Evolutionary conservation across 1,140 invertebrate species (phyloP).

Genomic region (Tribolium madens): DNA sequence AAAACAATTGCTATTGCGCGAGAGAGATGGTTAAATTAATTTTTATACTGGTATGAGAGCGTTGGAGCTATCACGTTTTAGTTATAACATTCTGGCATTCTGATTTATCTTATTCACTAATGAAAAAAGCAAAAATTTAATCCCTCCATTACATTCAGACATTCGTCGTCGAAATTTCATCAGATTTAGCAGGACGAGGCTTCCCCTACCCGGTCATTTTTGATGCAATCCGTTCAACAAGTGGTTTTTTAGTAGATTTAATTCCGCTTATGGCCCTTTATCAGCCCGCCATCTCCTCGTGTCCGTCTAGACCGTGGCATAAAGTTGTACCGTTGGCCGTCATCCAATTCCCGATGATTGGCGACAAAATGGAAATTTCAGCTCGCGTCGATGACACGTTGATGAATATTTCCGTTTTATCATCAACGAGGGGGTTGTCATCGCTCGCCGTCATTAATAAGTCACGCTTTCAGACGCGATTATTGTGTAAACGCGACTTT

Average conservation of each 20-base stretch:
- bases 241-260: neutral
- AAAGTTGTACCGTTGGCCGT: neutral
- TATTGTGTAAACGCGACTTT: conserved; percentile 7
- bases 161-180: no score
- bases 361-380: neutral
- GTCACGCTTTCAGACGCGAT: neutral
- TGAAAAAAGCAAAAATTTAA: no score
- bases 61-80: no score
- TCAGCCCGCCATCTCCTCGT: neutral
- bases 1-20: no score
- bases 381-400: neutral
- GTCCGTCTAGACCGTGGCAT: neutral
- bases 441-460: neutral
- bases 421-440: neutral
- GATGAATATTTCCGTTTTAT: neutral
- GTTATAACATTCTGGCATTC: no score
- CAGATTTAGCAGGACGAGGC: no score
- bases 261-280: neutral
- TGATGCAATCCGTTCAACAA: neutral
- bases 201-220: neutral
- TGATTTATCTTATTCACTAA: no score
- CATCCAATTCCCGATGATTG: neutral
- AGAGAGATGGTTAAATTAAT: no score
- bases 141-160: no score
- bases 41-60: no score